These are phyloP conservation scores for Cladopsammia gracilis DNA, from an alignment of 64 coral and sea anemone species.

Conservation along the genomic window DNA sequence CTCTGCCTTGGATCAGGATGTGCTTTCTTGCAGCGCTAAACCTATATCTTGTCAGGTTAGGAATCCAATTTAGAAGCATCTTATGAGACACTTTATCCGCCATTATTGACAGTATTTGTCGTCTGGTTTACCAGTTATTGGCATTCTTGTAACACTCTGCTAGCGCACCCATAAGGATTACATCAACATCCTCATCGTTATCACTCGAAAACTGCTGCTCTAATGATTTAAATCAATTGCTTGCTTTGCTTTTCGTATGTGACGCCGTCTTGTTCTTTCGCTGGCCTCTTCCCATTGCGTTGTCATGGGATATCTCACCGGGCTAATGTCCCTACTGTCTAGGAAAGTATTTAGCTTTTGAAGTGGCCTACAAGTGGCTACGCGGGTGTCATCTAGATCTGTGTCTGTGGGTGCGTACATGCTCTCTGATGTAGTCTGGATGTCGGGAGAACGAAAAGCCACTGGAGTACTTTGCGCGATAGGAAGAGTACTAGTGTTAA, in stretches of 20 bases:
- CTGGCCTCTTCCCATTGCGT: background rate
- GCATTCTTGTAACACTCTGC: constrained; percentile 73
- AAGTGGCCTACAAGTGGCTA: background rate
- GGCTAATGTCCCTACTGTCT: background rate
- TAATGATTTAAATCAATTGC: too few species aligned
- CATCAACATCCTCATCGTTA: constrained; percentile 51
- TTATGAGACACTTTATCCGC: constrained; percentile 59
- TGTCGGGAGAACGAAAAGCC: background rate
- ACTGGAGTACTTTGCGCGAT: background rate
- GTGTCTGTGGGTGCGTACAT: too few species aligned
- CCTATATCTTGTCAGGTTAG: constrained; percentile 23
- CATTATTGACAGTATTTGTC: constrained; percentile 76
- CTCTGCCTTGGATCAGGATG: constrained; percentile 62
- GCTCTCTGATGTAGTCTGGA: background rate
- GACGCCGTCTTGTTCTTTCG: too few species aligned
- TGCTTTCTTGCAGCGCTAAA: constrained; percentile 54
- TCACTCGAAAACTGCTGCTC: constrained; percentile 35
- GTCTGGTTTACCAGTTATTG: constrained; percentile 32
- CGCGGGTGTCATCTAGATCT: too few species aligned
- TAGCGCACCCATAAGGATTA: constrained; percentile 62
- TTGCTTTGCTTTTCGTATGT: too few species aligned
- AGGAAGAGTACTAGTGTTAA: background rate
- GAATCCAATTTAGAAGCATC: constrained; percentile 36
- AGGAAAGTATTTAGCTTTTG: background rate
- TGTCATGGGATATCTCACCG: background rate